These are phyloP conservation scores for Carposina sasakii DNA, from an alignment of 1,140 invertebrate species.

Conservation along the genomic window DNA sequence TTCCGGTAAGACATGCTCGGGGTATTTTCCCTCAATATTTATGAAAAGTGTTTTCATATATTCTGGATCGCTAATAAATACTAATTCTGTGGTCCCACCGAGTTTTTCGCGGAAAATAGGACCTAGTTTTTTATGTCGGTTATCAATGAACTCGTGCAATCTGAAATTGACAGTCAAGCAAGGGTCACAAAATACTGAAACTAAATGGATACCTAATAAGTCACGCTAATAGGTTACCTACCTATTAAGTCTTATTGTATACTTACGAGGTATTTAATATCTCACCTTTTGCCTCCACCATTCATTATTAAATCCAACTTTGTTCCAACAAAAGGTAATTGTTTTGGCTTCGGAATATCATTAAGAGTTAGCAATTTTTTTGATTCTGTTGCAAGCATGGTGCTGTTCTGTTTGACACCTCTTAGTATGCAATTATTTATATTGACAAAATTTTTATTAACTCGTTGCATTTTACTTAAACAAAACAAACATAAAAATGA, in stretches of 20 bases:
- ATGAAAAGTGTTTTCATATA: conserved; percentile 82
- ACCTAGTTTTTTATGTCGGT: conserved; percentile 81
- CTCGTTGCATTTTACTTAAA: too few relatives aligned
- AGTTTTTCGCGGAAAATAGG: conserved; percentile 82
- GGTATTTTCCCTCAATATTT: conserved; percentile 82
- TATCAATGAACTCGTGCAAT: conserved; percentile 80
- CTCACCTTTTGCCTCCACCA: conserved; percentile 50
- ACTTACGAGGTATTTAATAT: conserved; percentile 6
- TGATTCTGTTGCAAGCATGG: too few relatives aligned
- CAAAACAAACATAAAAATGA: too few relatives aligned
- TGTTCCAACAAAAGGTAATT: conserved; percentile 48
- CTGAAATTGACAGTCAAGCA: conserved; percentile 20
- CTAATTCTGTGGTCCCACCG: conserved; percentile 74
- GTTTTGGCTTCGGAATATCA: conserved; percentile 42
- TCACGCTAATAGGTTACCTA: too few relatives aligned
- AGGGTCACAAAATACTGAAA: too few relatives aligned
- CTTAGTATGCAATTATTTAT: too few relatives aligned
- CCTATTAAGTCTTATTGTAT: too few relatives aligned
- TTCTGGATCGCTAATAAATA: conserved; percentile 81
- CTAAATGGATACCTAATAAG: too few relatives aligned
- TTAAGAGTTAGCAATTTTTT: conserved; percentile 20
- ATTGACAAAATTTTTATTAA: too few relatives aligned
- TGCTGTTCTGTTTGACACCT: conserved; percentile 14
- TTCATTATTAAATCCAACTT: conserved; percentile 44
- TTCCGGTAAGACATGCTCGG: conserved; percentile 85